phyloP scores from a whole-genome alignment of 2,797 vertebrate species.

The Xiphophorus birchmanni region DNA sequence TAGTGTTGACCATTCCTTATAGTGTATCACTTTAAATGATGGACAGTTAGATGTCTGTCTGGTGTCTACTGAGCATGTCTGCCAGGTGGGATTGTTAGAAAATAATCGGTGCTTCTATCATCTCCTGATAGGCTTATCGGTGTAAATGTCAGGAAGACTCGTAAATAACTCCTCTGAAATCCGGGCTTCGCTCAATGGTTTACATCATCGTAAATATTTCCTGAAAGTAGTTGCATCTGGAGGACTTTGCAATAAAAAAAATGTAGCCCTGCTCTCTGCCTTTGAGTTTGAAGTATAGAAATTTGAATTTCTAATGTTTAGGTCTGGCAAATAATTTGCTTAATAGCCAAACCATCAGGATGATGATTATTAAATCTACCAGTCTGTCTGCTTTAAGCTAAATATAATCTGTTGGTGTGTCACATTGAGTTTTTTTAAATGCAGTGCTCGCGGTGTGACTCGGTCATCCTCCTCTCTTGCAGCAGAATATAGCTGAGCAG shows the following conservation, averaged over 20 bases:
- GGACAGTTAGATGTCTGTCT: background rate
- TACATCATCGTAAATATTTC: constrained; percentile 3
- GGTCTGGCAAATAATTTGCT: background rate
- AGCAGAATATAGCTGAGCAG: constrained; percentile 25
- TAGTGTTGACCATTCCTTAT: background rate
- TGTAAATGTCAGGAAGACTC: constrained; percentile 4
- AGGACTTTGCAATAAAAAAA: background rate
- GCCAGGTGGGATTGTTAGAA: background rate
- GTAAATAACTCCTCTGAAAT: constrained; percentile 6
- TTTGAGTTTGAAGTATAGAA: background rate
- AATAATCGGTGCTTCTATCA: background rate
- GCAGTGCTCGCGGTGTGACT: background rate
- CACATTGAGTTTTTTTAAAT: constrained; percentile 1
- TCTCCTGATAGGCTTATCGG: background rate
- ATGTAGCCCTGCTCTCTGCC: background rate
- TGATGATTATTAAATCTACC: background rate
- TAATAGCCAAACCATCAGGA: background rate
- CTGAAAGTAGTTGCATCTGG: background rate
- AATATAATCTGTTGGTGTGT: background rate
- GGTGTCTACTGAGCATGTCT: background rate
- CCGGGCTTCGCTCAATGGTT: background rate
- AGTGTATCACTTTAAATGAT: background rate
- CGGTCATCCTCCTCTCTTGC: constrained; percentile 15
- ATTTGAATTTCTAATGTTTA: background rate
- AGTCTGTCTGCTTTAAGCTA: background rate